These are phyloP conservation scores for Amphiprion percula DNA, from an alignment of 2,113 vertebrate species.

Conservation along the genomic window DNA sequence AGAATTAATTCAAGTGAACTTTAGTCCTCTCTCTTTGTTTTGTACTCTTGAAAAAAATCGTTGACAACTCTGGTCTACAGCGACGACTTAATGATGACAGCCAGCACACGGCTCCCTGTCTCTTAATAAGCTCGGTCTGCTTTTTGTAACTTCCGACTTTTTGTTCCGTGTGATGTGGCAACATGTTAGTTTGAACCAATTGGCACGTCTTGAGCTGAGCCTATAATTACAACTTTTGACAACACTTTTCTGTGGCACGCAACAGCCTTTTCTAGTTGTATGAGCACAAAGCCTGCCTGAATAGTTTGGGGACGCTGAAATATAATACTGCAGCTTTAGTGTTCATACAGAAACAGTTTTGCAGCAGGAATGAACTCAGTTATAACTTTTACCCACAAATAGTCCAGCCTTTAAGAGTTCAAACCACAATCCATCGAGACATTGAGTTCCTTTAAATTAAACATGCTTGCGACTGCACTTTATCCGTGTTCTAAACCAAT, in stretches of 20 bases:
- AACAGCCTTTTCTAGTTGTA: conserved; percentile 61
- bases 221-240: conserved; percentile 77
- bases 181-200: conserved; percentile 75
- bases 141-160: conserved; percentile 68
- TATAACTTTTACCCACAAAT: background rate
- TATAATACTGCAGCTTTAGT: conserved; percentile 38
- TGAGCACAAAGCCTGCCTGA: conserved; percentile 44
- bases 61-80: conserved; percentile 32
- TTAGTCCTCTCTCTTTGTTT: conserved; percentile 10
- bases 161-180: conserved; percentile 78
- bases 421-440: conserved; percentile 15
- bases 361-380: conserved; percentile 23
- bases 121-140: conserved; percentile 54
- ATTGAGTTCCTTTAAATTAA: background rate
- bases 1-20: background rate
- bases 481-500: background rate
- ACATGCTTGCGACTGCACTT: background rate
- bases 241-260: conserved; percentile 71
- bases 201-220: conserved; percentile 74
- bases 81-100: conserved; percentile 64
- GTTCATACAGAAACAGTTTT: conserved; percentile 37
- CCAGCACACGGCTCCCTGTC: conserved; percentile 67
- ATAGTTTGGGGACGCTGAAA: conserved; percentile 38
- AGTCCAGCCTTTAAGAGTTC: background rate
- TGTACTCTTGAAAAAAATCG: conserved; percentile 5